Percentiles rank a stretch among this genome's conserved stretches.
Conservation (phyloP, 1,140 invertebrate genomes). For the Tenebrio molitor region DNA sequence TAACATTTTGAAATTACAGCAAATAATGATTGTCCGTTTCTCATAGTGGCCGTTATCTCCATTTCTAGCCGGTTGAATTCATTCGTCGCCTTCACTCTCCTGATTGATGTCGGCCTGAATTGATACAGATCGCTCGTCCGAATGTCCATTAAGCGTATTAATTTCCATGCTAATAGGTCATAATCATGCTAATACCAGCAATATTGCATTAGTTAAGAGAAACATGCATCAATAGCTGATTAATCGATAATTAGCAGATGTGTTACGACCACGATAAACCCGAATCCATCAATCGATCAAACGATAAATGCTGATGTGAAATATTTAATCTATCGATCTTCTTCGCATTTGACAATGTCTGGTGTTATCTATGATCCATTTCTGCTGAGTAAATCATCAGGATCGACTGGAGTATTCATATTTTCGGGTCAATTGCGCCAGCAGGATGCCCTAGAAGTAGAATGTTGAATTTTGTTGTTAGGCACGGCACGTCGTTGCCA, state of each 20-base stretch:
- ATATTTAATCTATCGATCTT: neutral
- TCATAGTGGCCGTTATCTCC: slow-evolving; percentile 33
- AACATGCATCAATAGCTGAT: slow-evolving; percentile 17
- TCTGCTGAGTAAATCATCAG: too few species aligned
- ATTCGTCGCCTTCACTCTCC: slow-evolving; percentile 1
- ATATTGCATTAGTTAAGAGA: slow-evolving; percentile 29
- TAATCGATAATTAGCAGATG: slow-evolving; percentile 22
- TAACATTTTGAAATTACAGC: slow-evolving; percentile 30
- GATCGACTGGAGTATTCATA: too few species aligned
- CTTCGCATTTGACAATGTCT: too few species aligned
- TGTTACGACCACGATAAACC: neutral
- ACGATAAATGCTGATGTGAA: neutral
- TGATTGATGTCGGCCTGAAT: slow-evolving; percentile 41
- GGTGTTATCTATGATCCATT: too few species aligned
- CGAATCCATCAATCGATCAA: neutral
- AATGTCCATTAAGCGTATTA: slow-evolving; percentile 42
- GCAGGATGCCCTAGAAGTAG: neutral
- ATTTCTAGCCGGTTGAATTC: slow-evolving; percentile 43
- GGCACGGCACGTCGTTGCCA: slow-evolving; percentile 53
- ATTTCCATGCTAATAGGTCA: slow-evolving; percentile 40
- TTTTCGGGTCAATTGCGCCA: too few species aligned
- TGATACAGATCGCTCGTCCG: slow-evolving; percentile 42
- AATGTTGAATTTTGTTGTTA: slow-evolving; percentile 42
- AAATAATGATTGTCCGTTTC: slow-evolving; percentile 44
- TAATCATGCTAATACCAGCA: slow-evolving; percentile 26